A percentile compares a stretch with the other conserved stretches of the same genome.
phyloP scores from a whole-genome alignment of 2,888 invertebrate genomes.

The Gandaritis pyraliata region DNA sequence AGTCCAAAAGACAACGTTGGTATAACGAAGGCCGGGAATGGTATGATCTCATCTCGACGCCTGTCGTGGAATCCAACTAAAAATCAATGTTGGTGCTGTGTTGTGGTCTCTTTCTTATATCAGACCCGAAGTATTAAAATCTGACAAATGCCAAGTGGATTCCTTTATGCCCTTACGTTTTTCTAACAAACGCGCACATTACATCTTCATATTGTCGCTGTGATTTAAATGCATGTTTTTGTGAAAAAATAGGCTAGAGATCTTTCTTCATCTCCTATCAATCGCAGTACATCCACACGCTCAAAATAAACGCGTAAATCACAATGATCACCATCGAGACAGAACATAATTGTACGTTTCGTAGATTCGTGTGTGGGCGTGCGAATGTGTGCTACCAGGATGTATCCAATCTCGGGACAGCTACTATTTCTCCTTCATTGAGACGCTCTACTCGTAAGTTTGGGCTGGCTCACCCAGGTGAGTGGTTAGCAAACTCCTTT shows the following conservation, averaged over 20 bases:
- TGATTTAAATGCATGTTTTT: not conserved
- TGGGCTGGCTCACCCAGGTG: not conserved
- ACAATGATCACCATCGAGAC: conserved; percentile 32
- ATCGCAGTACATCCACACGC: conserved; percentile 22
- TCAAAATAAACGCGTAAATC: conserved; percentile 40
- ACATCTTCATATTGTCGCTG: too few relatives aligned
- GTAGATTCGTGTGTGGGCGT: conserved; percentile 44
- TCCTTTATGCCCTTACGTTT: too few relatives aligned
- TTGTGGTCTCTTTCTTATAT: too few relatives aligned
- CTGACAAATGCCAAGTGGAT: too few relatives aligned
- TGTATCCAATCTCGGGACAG: conserved; percentile 39
- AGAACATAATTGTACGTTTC: conserved; percentile 35
- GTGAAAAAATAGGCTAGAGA: not conserved
- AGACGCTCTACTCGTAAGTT: conserved; percentile 3
- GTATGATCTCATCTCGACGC: conserved; percentile 2
- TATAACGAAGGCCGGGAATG: not conserved
- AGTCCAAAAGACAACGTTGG: too few relatives aligned
- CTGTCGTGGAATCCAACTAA: not conserved
- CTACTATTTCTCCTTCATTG: conserved; percentile 27
- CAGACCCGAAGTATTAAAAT: too few relatives aligned
- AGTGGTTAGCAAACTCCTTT: not conserved
- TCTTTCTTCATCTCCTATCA: conserved; percentile 2
- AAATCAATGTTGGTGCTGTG: not conserved
- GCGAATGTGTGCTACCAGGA: conserved; percentile 45
- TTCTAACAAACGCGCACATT: too few relatives aligned